A percentile compares a stretch with the other conserved stretches of the same genome.
Evolutionary conservation across 2,113 vertebrate genomes (phyloP).

Genomic region (Gallinago jamesoni): DNA sequence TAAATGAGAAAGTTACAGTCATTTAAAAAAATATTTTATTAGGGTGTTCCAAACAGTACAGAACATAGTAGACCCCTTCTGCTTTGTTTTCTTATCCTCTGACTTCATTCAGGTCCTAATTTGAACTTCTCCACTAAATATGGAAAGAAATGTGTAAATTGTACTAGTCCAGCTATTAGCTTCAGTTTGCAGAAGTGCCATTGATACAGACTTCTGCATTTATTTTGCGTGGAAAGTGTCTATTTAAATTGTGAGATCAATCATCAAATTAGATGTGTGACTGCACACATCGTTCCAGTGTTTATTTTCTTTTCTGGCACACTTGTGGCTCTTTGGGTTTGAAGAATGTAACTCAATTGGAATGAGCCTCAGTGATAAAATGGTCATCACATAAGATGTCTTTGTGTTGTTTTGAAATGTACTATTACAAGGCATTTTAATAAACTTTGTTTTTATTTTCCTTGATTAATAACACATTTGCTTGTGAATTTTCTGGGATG

Average conservation of each 20-base stretch:
- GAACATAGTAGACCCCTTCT: background rate
- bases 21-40: background rate
- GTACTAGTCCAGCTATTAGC: background rate
- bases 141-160: constrained; percentile 33
- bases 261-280: constrained; percentile 69
- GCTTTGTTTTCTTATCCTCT: background rate
- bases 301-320: constrained; percentile 83
- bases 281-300: constrained; percentile 65
- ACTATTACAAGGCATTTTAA: constrained; percentile 85
- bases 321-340: constrained; percentile 71
- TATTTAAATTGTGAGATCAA: constrained; percentile 69
- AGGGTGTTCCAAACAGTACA: background rate
- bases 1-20: background rate
- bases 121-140: constrained; percentile 10
- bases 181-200: constrained; percentile 38
- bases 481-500: constrained; percentile 84
- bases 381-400: constrained; percentile 75
- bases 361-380: constrained; percentile 70
- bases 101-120: background rate
- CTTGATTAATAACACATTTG: constrained; percentile 98
- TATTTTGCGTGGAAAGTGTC: constrained; percentile 66
- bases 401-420: constrained; percentile 79
- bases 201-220: constrained; percentile 26
- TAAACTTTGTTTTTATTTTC: constrained; percentile 96
- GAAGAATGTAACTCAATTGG: constrained; percentile 72